Conservation (phyloP, 2,113 vertebrate genomes). For the Scomber japonicus region DNA sequence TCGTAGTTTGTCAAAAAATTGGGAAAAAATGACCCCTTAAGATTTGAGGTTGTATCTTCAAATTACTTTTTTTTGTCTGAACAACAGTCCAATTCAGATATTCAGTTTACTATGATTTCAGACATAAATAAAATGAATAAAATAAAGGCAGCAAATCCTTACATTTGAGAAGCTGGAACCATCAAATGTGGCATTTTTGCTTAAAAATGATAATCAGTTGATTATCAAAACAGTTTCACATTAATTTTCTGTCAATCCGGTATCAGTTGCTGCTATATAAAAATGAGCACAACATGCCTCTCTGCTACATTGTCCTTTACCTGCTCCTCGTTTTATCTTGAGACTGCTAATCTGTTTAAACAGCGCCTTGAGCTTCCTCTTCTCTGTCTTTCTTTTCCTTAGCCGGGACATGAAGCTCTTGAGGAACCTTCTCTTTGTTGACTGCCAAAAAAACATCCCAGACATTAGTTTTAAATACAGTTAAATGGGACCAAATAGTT, state of each 20-base stretch:
- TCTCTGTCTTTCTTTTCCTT: constrained; percentile 43
- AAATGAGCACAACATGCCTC: not conserved
- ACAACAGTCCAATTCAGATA: no score
- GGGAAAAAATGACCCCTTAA: no score
- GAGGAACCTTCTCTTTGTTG: constrained; percentile 48
- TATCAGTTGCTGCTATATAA: not conserved
- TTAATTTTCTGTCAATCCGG: not conserved
- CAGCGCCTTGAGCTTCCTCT: constrained; percentile 56
- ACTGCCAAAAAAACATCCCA: constrained; percentile 43
- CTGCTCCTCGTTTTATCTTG: constrained; percentile 49
- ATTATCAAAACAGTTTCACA: not conserved
- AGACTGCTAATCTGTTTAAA: constrained; percentile 16
- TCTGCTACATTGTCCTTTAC: constrained; percentile 21
- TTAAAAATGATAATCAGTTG: no score
- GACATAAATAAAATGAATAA: no score
- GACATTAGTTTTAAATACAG: not conserved
- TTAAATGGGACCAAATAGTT: not conserved
- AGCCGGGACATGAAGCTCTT: constrained; percentile 52
- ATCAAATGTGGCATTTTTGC: no score
- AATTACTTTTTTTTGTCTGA: not conserved
- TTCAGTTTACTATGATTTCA: no score
- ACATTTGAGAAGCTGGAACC: no score
- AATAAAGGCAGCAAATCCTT: no score
- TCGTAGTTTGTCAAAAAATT: no score
- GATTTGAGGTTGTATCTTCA: not conserved